A percentile compares a stretch with the other conserved stretches of the same genome.
These are phyloP conservation scores for Heliconius melpomene DNA, from an alignment of 1,140 invertebrate species.

Conservation along the genomic window DNA sequence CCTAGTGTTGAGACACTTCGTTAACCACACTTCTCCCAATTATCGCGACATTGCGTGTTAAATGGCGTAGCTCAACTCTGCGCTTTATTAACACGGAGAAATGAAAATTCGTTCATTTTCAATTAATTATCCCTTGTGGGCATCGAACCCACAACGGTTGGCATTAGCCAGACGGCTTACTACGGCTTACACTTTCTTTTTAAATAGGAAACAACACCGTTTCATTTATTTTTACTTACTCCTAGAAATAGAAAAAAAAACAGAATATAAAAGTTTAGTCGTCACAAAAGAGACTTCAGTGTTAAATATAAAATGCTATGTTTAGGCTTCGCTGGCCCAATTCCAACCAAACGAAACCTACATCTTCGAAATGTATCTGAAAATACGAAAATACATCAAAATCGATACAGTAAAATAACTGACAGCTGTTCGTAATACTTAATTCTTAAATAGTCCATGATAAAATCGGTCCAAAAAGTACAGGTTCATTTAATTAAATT, in stretches of 20 bases:
- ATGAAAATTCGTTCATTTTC: neutral
- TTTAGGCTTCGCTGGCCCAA: conserved; percentile 4
- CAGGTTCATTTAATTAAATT: too few species aligned
- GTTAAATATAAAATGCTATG: conserved; percentile 6
- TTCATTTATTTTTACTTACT: conserved; percentile 1
- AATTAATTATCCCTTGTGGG: neutral
- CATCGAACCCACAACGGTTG: neutral
- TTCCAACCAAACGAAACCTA: conserved; percentile 1
- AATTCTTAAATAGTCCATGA: neutral
- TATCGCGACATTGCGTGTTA: neutral
- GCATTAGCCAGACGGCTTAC: too few species aligned
- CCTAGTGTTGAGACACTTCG: too few species aligned
- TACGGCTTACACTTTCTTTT: too few species aligned
- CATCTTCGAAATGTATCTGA: neutral
- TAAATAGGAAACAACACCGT: too few species aligned
- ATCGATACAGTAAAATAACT: neutral
- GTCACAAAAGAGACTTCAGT: neutral
- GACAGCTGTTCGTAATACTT: neutral
- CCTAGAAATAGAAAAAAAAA: neutral
- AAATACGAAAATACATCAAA: conserved; percentile 3
- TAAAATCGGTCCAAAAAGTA: neutral
- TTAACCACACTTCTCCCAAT: too few species aligned
- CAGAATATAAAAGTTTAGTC: neutral
- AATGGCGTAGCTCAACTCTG: neutral
- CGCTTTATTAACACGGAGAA: neutral